Evolutionary conservation across 2,113 vertebrate genomes (phyloP), one percentile per base, ranked within the genome.

Genomic region (Mesocricetus auratus): DNA sequence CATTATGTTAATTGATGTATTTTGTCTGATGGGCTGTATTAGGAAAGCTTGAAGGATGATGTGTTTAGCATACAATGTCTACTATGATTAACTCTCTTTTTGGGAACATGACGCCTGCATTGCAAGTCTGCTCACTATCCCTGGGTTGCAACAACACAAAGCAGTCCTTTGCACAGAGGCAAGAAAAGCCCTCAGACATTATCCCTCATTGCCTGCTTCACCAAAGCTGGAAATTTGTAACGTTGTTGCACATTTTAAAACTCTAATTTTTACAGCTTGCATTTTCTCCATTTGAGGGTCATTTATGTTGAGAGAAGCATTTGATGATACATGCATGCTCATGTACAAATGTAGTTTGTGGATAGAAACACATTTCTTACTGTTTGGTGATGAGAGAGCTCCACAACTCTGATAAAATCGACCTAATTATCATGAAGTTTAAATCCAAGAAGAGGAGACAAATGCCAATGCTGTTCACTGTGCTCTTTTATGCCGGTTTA

Each of bases 51-150:
- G 95, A 98, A 97, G 93, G 86, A 66, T 78, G 64, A 89, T 90
- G 88, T 95, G 94, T 96, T 96, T 97, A 97, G 96, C 92, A 87
- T 97, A 92, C 74, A 45, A 1, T 90, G 95, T 97, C 93, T 96
- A 74, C 75, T 89, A 90, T 77, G 96, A 93, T 96, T 90, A 97
- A 24, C n/a, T 88, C 93, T 96, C 92, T 94, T 95, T 83, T 89
- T 24, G 90, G 92, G 86, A 95, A 94, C 89, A 74, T 53, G 77
- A 73, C 2, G 9, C 92, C 60, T 29, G 36, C 15, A 85, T 97
- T 96, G 1, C 42, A 33, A 68, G 69, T 96, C 79, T 73, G 87
- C 45, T 94, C 69, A 53, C 74, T 47, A 58, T 5, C 62, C 79
- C 8, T 17, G 50, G 83, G 56, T 79, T 93, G 69, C 64, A 94